Evolutionary conservation across 2,113 vertebrate genomes (phyloP).

Genomic region (Muscicapa adusta): DNA sequence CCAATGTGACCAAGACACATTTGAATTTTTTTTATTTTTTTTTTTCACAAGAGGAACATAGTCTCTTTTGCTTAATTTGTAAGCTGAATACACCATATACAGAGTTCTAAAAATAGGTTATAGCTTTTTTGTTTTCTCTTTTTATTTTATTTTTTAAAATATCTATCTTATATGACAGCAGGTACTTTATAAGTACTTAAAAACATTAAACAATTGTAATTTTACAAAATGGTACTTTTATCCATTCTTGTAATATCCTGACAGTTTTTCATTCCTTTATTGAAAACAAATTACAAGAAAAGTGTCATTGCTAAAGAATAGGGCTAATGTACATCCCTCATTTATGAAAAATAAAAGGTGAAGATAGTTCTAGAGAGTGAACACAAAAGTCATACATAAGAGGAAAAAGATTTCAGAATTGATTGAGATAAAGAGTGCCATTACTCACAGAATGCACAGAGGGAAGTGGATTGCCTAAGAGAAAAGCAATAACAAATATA

Average conservation of each 20-base stretch:
- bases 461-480: not conserved
- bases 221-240: not conserved
- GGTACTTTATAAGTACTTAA: not conserved
- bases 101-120: not conserved
- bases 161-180: not conserved
- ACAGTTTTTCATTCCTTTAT: not conserved
- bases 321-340: not conserved
- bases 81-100: not conserved
- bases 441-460: not conserved
- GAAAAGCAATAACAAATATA: slow-evolving; percentile 1
- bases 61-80: not conserved
- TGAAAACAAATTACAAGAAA: not conserved
- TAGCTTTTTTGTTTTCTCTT: not conserved
- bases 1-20: not conserved
- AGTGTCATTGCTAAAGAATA: not conserved
- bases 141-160: not conserved
- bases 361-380: not conserved
- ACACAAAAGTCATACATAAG: not conserved
- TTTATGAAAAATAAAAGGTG: not conserved
- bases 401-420: slow-evolving; percentile 2
- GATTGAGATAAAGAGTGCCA: not conserved
- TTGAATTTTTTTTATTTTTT: not conserved
- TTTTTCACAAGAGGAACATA: not conserved
- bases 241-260: not conserved
- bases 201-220: not conserved